These are phyloP conservation scores for Nannobrachium achirus DNA, from an alignment of 2,113 vertebrate species.

Conservation along the genomic window DNA sequence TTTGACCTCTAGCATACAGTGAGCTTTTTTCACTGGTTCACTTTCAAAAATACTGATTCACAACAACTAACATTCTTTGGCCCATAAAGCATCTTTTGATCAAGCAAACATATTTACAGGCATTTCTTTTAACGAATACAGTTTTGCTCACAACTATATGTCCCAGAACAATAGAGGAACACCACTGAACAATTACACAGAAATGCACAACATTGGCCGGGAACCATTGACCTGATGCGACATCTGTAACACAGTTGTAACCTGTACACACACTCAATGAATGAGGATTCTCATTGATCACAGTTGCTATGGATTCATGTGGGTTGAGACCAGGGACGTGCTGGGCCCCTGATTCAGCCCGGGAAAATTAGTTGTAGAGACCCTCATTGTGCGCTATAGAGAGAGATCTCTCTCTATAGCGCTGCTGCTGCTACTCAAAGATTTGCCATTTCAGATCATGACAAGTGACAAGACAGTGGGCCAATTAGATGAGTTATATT, in stretches of 20 bases:
- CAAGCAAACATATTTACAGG: not conserved
- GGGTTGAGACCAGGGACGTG: not conserved
- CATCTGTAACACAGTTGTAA: conserved; percentile 36
- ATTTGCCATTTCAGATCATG: too few species aligned
- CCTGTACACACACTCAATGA: conserved; percentile 32
- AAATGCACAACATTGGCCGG: conserved; percentile 60
- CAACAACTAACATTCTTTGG: conserved; percentile 24
- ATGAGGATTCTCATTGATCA: not conserved
- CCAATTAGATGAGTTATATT: too few species aligned
- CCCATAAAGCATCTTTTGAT: conserved; percentile 47
- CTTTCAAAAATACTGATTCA: conserved; percentile 27
- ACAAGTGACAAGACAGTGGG: too few species aligned
- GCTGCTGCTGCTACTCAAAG: too few species aligned
- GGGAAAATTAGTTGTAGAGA: too few species aligned
- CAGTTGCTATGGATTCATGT: conserved; percentile 22
- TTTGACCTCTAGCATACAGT: conserved; percentile 6
- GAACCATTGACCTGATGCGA: conserved; percentile 16
- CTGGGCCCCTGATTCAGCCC: too few species aligned
- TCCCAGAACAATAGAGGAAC: conserved; percentile 60
- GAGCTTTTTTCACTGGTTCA: conserved; percentile 30
- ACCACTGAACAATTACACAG: conserved; percentile 61
- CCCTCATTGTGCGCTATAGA: too few species aligned
- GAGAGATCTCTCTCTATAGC: too few species aligned
- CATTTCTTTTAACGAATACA: not conserved
- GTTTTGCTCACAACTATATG: conserved; percentile 25